Base-by-base conservation (phyloP, 2,797 vertebrate species). In the Epinephelus awoara region DNA sequence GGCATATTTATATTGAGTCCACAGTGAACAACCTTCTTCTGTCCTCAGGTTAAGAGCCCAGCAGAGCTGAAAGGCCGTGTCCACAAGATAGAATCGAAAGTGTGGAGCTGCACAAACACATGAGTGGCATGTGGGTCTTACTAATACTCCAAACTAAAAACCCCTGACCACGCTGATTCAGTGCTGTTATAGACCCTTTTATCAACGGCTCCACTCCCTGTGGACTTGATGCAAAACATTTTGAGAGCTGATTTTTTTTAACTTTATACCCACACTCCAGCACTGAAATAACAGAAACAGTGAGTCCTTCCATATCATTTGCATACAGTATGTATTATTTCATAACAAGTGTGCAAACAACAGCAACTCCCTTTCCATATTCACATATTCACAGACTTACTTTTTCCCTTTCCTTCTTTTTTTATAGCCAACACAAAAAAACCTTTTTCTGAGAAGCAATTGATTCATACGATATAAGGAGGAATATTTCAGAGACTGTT, bases 1-100 rank as follows among this genome's bases (percentile, higher is more conserved):
- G 81, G 76, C 69, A 82, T 71, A 81, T 88, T 92, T 91, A 90
- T 91, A 86, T 78, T 66, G 49, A 75, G 75, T 87, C 76, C 57
- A n/a, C 19, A 59, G 65, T 65, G 70, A 87, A 80, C 70, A 82
- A 61, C 50, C 57, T 77, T 56, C 47, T 23, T 67, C 71, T 82
- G 50, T 88, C 83, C 73, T 82, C 67, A 64, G 75, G 74, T 91
- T 82, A 81, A 80, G 50, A 79, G 74, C 66, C 58, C 58, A 67
- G 75, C 58, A 46, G 79, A 82, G 79, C 66, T 70, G 79, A 91
- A 91, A 92, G 47, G 68, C 77, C 80, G 58, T 29, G 61, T 82
- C 75, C 75, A 42, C 47, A 66, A 77, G 47, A 72, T 56, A 70
- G 21, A 69, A 75, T 87, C 71, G 63, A 75, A 75, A 82, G 54